Base-by-base conservation (phyloP, 2,888 invertebrate species). In the Thera britannica region DNA sequence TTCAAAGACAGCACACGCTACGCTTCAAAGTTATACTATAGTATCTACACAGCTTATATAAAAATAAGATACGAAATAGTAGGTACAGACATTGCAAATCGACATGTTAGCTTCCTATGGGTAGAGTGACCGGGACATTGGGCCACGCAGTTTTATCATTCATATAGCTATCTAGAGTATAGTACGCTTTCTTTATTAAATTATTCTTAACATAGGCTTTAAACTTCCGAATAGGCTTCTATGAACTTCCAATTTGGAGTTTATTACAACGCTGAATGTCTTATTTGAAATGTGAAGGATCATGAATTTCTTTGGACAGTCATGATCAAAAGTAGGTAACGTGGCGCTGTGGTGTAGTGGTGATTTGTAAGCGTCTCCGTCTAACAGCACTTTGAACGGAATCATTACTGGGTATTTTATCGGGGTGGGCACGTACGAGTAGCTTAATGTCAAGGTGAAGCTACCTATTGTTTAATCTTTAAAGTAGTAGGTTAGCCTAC, bases 361-460 rank as follows among this genome's bases (percentile, higher is more conserved):
- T 44, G 7, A 4, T 44, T 7, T 44, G 8, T 9, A 46, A 38
- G 38, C 38, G 38, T 38, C 38, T 38, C 38, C 6, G 38, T 38
- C 0, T 38, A 0, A 23, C 59, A 57, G 12, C 44, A 65, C 62
- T 67, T 67, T 73, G 67, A 52, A 58, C 63, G 65, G 79, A 78
- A 77, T 75, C 75, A 74, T 73, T 62, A 72, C 65, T 61, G 66
- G 69, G 68, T 75, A 46, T 9, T 9, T 9, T 46, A 46, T 46
- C 44, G 9, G 44, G 72, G 66, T 62, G 66, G 68, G 70, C 76
- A 73, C 38, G 64, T 49, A 67, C 76, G 73, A 34, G 64, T 49
- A 67, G 65, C 71, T 70, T 80, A 84, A 84, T 83, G 83, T 82
- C 83, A 83, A 84, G 83, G 83, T 76, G 70, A 75, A 70, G 66